Evolutionary conservation across 1,140 invertebrate species (phyloP).

Genomic region (Zaprionus tsacasi): DNA sequence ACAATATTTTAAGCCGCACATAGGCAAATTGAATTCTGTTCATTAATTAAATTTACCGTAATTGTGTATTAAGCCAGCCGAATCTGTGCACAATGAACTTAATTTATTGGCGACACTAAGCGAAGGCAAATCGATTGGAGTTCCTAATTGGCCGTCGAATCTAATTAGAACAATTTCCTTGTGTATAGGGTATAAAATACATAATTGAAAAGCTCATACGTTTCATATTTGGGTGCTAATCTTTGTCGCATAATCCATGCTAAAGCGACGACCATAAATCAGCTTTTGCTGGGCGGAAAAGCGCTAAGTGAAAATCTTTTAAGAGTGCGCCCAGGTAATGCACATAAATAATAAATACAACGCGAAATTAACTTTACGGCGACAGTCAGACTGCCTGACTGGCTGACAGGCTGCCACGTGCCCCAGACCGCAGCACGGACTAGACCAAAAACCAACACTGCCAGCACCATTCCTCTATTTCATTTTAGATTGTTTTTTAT

Average conservation of each 20-base stretch:
- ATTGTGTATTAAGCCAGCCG: conserved; percentile 14
- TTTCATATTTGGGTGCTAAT: not conserved
- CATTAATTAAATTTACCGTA: conserved; percentile 34
- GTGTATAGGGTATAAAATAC: not conserved
- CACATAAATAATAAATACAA: conserved; percentile 78
- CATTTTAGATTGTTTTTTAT: conserved; percentile 9
- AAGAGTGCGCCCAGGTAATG: conserved; percentile 62
- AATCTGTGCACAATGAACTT: conserved; percentile 3
- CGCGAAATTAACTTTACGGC: conserved; percentile 73
- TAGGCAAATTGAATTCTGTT: conserved; percentile 42
- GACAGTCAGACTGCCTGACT: conserved; percentile 40
- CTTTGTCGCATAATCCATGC: conserved; percentile 9
- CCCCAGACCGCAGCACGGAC: conserved; percentile 20
- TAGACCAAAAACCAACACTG: conserved; percentile 26
- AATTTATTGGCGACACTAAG: conserved; percentile 2
- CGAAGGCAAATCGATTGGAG: not conserved
- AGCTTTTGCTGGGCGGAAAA: conserved; percentile 26
- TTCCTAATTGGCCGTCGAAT: not conserved
- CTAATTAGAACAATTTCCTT: not conserved
- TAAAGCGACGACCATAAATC: conserved; percentile 43
- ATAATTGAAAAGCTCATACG: not conserved
- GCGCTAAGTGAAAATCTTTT: conserved; percentile 71
- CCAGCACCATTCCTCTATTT: not conserved
- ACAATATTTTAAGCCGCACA: conserved; percentile 34
- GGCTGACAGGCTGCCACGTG: conserved; percentile 42